Conservation (phyloP, 2,113 vertebrate genomes). For the Peromyscus maniculatus region DNA sequence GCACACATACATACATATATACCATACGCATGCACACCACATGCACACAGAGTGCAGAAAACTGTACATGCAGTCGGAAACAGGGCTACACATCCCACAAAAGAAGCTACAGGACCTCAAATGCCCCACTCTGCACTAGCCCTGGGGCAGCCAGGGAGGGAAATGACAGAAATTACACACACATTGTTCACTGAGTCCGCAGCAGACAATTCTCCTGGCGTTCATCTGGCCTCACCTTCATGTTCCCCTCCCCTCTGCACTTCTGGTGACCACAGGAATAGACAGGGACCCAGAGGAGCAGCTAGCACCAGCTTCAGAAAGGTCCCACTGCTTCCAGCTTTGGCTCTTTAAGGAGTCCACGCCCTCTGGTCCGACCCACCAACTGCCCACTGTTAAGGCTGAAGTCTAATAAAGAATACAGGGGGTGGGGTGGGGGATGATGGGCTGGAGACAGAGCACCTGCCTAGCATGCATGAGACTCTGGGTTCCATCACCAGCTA, state of each 20-base stretch:
- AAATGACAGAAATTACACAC: neutral
- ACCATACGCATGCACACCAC: neutral
- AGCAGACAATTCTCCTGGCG: neutral
- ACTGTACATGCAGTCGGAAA: neutral
- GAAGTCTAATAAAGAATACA: neutral
- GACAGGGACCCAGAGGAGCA: neutral
- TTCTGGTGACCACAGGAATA: neutral
- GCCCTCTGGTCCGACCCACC: neutral
- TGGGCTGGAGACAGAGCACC: no score
- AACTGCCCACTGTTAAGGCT: neutral
- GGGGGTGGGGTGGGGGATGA: no score
- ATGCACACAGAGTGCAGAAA: neutral
- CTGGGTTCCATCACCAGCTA: neutral
- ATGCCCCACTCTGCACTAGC: neutral
- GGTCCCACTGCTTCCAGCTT: neutral
- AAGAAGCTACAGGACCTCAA: neutral
- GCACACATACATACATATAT: neutral
- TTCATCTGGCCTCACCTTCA: neutral
- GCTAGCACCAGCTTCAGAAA: neutral
- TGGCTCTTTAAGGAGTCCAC: neutral
- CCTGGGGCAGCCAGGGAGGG: neutral
- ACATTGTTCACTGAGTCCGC: neutral
- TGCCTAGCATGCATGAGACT: neutral
- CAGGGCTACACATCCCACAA: neutral
- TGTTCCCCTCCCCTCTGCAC: neutral